phyloP scores from a whole-genome alignment of 1,140 invertebrate genomes.

The Gonioctena quinquepunctata region DNA sequence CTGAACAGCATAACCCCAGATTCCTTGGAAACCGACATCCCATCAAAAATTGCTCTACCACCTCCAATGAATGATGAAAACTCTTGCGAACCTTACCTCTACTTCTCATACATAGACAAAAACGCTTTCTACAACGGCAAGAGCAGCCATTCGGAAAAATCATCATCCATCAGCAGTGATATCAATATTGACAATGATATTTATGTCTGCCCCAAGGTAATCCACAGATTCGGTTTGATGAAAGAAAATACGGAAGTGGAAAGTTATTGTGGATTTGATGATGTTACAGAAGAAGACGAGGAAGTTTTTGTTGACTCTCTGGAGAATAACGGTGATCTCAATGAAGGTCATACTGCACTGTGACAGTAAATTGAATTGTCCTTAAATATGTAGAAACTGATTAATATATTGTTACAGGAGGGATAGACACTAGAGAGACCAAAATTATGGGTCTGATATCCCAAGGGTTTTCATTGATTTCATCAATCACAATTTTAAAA shows the following conservation, averaged over 20 bases:
- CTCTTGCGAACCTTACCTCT: neutral
- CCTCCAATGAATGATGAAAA: neutral
- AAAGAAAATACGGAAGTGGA: neutral
- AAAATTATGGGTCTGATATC: too few relatives aligned
- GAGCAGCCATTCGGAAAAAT: neutral
- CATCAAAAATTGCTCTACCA: slow-evolving; percentile 5
- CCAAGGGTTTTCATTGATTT: too few relatives aligned
- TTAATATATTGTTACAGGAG: too few relatives aligned
- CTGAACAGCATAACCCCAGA: slow-evolving; percentile 42
- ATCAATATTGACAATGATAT: slow-evolving; percentile 27
- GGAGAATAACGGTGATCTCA: slow-evolving; percentile 16
- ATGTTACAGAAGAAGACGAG: neutral
- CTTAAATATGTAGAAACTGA: too few relatives aligned
- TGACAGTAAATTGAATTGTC: too few relatives aligned
- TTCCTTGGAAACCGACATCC: slow-evolving; percentile 38
- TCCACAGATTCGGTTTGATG: neutral
- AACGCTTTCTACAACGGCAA: too few relatives aligned
- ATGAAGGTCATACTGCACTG: neutral
- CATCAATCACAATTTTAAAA: too few relatives aligned
- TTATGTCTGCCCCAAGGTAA: slow-evolving; percentile 31
- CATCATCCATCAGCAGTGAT: neutral
- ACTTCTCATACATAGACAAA: neutral
- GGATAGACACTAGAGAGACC: too few relatives aligned
- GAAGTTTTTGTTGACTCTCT: slow-evolving; percentile 36
- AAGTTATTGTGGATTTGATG: too few relatives aligned